Evolutionary conservation across 2,797 vertebrate species (phyloP).

Genomic region (Anas capensis): DNA sequence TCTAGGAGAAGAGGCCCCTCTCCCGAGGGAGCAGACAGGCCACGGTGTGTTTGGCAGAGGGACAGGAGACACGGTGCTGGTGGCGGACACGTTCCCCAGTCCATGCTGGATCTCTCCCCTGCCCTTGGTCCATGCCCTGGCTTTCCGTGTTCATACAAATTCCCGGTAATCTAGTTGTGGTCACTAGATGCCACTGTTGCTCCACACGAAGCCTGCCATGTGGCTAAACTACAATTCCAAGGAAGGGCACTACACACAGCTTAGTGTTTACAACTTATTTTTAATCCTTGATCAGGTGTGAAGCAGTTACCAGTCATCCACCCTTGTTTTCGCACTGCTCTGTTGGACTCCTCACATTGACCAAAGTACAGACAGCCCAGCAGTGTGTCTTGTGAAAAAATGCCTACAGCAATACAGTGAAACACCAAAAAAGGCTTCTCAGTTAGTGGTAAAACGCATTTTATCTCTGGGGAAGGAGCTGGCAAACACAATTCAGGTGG

Average conservation of each 20-base stretch:
- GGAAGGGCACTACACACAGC: rapidly evolving
- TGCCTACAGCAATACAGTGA: neutral
- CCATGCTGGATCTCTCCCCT: rapidly evolving
- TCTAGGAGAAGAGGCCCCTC: neutral
- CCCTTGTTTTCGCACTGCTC: neutral
- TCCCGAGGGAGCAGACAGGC: neutral
- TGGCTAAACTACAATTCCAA: neutral
- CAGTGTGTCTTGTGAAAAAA: rapidly evolving
- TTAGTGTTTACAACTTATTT: rapidly evolving
- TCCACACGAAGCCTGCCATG: rapidly evolving
- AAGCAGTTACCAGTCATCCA: neutral
- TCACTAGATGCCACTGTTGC: constrained; percentile 78
- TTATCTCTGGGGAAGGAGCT: neutral
- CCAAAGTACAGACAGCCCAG: neutral
- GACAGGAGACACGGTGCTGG: neutral
- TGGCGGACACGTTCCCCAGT: neutral
- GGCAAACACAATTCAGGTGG: neutral
- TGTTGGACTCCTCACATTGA: neutral
- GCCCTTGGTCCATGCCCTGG: rapidly evolving
- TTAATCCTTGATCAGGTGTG: rapidly evolving
- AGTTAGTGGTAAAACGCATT: neutral
- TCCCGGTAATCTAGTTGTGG: rapidly evolving
- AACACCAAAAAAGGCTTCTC: neutral
- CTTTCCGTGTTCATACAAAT: rapidly evolving
- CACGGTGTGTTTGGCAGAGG: neutral